Evolutionary conservation across 2,797 vertebrate genomes (phyloP).

Genomic region (Xiphophorus birchmanni): DNA sequence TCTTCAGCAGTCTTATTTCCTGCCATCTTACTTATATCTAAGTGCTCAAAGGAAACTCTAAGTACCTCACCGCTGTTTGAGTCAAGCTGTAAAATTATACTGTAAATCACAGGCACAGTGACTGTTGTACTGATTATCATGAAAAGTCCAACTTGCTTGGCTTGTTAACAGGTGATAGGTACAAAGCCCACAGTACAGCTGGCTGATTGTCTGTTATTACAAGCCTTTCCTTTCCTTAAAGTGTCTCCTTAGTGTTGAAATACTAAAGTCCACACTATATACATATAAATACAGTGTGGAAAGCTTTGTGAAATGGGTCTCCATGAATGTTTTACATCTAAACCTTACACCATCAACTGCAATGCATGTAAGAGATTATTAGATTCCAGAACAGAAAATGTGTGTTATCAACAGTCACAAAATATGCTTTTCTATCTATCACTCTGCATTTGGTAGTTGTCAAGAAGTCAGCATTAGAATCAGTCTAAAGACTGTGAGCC

Average conservation of each 20-base stretch:
- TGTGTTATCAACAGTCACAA: neutral
- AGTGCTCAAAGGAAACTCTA: constrained; percentile 1
- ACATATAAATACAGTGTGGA: neutral
- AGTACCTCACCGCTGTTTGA: neutral
- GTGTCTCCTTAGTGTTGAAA: neutral
- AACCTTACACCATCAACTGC: neutral
- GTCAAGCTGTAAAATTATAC: constrained; percentile 3
- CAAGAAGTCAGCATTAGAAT: neutral
- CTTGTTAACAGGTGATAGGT: neutral
- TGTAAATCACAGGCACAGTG: constrained; percentile 6
- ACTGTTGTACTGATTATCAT: constrained; percentile 9
- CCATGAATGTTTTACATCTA: neutral
- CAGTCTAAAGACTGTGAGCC: neutral
- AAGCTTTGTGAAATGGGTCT: neutral
- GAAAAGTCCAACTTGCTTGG: constrained; percentile 10
- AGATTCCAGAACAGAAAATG: neutral
- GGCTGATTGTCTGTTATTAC: neutral
- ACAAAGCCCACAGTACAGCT: neutral
- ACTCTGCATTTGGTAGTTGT: neutral
- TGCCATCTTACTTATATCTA: neutral
- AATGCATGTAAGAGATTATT: neutral
- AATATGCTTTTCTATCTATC: neutral
- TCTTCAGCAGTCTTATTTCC: neutral
- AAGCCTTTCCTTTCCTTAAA: neutral
- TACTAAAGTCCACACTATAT: neutral